A percentile compares a stretch with the other conserved stretches of the same genome.
Conservation (phyloP, 2,113 vertebrate species). For the Ctenomys sociabilis region DNA sequence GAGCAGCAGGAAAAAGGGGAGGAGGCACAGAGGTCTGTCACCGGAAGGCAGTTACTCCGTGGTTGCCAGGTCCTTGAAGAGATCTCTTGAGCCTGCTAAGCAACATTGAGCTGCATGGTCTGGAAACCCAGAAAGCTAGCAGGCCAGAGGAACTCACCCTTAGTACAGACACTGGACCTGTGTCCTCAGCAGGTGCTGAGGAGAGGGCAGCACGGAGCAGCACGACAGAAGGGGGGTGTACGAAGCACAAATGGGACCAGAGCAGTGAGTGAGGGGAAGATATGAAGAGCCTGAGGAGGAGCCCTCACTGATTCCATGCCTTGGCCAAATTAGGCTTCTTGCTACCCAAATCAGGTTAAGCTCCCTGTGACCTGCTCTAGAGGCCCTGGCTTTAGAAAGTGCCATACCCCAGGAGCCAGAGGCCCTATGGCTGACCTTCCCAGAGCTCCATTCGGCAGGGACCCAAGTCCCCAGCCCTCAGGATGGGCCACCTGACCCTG, state of each 20-base stretch:
- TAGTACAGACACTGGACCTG: not conserved
- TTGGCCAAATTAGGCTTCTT: not conserved
- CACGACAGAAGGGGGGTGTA: not conserved
- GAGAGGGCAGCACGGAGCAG: not conserved
- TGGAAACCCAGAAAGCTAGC: slow-evolving; percentile 43
- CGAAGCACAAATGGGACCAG: not conserved
- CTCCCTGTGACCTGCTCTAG: not conserved
- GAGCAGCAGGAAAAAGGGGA: not conserved
- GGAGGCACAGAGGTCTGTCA: not conserved
- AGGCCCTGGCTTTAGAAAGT: not conserved
- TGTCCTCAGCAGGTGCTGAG: not conserved
- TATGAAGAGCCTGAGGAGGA: not conserved
- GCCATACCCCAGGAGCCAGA: not conserved
- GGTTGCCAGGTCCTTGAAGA: not conserved
- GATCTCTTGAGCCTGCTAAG: not conserved
- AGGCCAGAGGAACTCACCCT: not conserved
- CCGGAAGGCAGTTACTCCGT: not conserved
- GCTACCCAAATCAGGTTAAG: not conserved
- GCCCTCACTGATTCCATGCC: not conserved
- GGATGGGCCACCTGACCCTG: not conserved
- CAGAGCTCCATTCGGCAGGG: not conserved
- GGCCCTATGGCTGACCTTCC: not conserved
- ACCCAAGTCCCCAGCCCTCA: not conserved
- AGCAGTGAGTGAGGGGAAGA: not conserved
- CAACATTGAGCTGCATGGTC: not conserved